phyloP scores from a whole-genome alignment of 2,888 invertebrate species.

The Agrotis segetum region DNA sequence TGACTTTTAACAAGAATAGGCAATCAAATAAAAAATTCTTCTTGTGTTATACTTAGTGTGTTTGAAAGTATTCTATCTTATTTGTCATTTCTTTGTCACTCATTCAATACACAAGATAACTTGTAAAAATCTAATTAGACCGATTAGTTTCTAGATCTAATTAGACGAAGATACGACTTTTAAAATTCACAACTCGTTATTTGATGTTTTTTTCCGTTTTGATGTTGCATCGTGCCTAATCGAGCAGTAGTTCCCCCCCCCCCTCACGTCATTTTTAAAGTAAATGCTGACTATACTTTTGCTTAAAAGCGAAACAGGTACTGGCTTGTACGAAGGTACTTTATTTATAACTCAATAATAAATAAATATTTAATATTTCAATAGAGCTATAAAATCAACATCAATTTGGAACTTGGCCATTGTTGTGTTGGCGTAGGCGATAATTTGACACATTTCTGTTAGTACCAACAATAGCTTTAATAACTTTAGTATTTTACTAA shows the following conservation, averaged over 20 bases:
- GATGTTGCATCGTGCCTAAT: too few relatives aligned
- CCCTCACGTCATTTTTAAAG: too few relatives aligned
- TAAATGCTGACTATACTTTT: too few relatives aligned
- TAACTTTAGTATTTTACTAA: neutral
- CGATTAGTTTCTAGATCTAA: too few relatives aligned
- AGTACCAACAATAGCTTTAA: conserved; percentile 21
- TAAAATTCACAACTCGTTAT: too few relatives aligned
- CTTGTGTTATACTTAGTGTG: neutral
- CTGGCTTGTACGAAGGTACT: neutral
- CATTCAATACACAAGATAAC: too few relatives aligned
- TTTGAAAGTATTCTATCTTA: neutral
- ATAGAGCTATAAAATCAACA: conserved; percentile 25
- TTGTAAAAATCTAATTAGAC: too few relatives aligned
- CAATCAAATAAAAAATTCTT: neutral
- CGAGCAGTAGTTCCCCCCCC: too few relatives aligned
- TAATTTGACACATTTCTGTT: conserved; percentile 23
- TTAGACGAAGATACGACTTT: too few relatives aligned
- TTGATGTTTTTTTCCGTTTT: too few relatives aligned
- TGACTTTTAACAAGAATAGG: neutral
- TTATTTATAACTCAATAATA: neutral
- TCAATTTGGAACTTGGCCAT: conserved; percentile 17
- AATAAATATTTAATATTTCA: conserved; percentile 29
- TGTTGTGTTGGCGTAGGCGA: conserved; percentile 1
- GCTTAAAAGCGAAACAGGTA: neutral
- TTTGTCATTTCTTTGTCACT: too few relatives aligned